Percentiles rank a stretch among this genome's conserved stretches.
phyloP scores from a whole-genome alignment of 2,797 vertebrate species.

The Hydrocynus forskahlii region DNA sequence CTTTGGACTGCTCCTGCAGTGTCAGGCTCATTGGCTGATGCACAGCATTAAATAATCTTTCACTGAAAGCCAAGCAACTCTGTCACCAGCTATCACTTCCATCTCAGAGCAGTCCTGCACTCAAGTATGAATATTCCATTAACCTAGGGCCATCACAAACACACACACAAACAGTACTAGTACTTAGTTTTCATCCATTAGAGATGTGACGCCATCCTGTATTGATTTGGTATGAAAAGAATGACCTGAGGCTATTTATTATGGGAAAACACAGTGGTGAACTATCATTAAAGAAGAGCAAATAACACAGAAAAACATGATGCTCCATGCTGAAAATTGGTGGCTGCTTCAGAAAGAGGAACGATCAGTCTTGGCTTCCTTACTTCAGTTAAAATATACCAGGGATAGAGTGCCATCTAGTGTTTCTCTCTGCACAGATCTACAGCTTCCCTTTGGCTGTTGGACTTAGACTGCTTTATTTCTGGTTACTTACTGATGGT shows the following conservation, averaged over 20 bases:
- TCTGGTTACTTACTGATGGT: background rate
- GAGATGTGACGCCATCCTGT: slow-evolving; percentile 46
- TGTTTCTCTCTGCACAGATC: slow-evolving; percentile 43
- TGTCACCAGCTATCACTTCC: slow-evolving; percentile 26
- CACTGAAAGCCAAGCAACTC: slow-evolving; percentile 24
- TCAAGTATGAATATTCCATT: slow-evolving; percentile 49
- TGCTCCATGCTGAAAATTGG: slow-evolving; percentile 50
- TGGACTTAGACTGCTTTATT: background rate
- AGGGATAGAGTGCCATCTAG: slow-evolving; percentile 69
- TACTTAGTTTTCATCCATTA: slow-evolving; percentile 24
- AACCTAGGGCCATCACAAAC: slow-evolving; percentile 32
- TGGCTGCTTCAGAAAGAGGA: slow-evolving; percentile 44
- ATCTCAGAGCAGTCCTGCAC: slow-evolving; percentile 32
- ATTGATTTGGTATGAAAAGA: slow-evolving; percentile 61
- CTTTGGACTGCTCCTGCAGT: slow-evolving; percentile 28
- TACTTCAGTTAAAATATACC: background rate
- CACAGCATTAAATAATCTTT: slow-evolving; percentile 30
- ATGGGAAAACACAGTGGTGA: slow-evolving; percentile 37
- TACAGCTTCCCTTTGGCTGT: background rate
- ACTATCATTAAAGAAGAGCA: slow-evolving; percentile 54
- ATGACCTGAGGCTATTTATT: slow-evolving; percentile 50
- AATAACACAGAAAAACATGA: slow-evolving; percentile 50
- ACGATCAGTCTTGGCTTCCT: slow-evolving; percentile 36
- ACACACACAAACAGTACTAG: slow-evolving; percentile 23
- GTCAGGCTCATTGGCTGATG: slow-evolving; percentile 29